Evolutionary conservation across 2,113 vertebrate species (phyloP), one percentile per base, ranked within the genome.

Genomic region (Apaloderma vittatum): DNA sequence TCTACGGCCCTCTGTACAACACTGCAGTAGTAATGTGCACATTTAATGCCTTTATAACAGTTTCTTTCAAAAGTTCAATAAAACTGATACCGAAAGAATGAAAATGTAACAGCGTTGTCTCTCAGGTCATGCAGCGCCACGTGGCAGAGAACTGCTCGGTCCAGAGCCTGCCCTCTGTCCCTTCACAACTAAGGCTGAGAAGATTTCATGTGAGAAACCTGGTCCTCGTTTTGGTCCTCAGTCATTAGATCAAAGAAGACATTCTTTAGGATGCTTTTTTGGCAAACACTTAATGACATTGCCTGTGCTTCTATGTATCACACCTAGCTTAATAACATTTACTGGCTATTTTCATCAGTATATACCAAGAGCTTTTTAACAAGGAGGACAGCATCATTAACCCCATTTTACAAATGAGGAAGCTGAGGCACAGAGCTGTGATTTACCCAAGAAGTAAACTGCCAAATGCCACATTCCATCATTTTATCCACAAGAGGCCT

Each of bases 351-450:
- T 95, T 86, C 86, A 88, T 77, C 68, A 74, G 72, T 43, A 32
- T 34, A 54, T 34, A 86, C 76, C 79, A 88, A 66, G 65, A 97
- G 72, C 51, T 86, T 90, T 95, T 81, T 84, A 94, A 92, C 92
- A 93, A 91, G 76, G 58, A 93, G 78, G 86, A 90, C 91, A 92
- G 43, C 20, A 59, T 32, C 79, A 94, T 95, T 96, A 92, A 94
- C 94, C 93, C 79, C 86, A 59, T 97, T 96, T 88, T 70, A 89
- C 63, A 94, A 94, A 94, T 66, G 68, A 92, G 58, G 85, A 92
- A 88, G 78, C 81, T 75, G 71, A 92, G 79, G 82, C 91, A 75
- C 94, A 94, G 79, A 95, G 79, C 90, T 88, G 94, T 91, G 91
- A 96, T 97, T 88, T 95, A 89, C 46, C n/a, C 12, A 43, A 48